phyloP scores from a whole-genome alignment of 1,140 invertebrate genomes.

The Formica selysi region DNA sequence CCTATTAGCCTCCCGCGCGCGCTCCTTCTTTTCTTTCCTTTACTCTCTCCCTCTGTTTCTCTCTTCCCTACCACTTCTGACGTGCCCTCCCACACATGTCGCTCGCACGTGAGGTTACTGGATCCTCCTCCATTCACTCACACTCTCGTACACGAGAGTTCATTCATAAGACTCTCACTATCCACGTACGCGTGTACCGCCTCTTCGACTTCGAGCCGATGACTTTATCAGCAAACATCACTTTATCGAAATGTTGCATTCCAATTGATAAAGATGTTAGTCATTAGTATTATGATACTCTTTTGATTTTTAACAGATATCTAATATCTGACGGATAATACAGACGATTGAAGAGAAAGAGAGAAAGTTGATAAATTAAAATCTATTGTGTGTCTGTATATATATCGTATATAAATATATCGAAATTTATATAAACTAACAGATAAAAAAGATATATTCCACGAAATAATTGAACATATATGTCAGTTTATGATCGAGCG shows the following conservation, averaged over 20 bases:
- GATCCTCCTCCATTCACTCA: slow-evolving; percentile 76
- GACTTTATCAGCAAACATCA: slow-evolving; percentile 61
- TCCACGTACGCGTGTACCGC: slow-evolving; percentile 72
- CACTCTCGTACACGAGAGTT: slow-evolving; percentile 73
- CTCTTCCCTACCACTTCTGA: slow-evolving; percentile 31
- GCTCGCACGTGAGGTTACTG: slow-evolving; percentile 74
- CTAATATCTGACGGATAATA: too few relatives aligned
- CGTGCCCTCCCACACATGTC: slow-evolving; percentile 66
- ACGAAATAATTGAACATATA: neutral
- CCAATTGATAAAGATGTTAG: neutral
- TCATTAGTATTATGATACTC: neutral
- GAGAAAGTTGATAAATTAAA: neutral
- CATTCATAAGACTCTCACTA: slow-evolving; percentile 76
- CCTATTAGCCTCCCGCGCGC: neutral
- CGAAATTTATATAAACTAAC: neutral
- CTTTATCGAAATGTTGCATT: neutral
- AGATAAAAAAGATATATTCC: neutral
- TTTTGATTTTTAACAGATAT: too few relatives aligned
- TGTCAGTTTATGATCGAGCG: neutral
- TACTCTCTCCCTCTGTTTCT: slow-evolving; percentile 8
- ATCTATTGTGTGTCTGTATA: too few relatives aligned
- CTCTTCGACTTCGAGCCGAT: slow-evolving; percentile 71
- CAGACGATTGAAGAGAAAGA: neutral
- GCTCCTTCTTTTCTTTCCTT: slow-evolving; percentile 17
- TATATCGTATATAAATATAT: neutral